Evolutionary conservation across 2,888 invertebrate species (phyloP), one percentile per base, ranked within the genome.

Genomic region (Junonia oenone): DNA sequence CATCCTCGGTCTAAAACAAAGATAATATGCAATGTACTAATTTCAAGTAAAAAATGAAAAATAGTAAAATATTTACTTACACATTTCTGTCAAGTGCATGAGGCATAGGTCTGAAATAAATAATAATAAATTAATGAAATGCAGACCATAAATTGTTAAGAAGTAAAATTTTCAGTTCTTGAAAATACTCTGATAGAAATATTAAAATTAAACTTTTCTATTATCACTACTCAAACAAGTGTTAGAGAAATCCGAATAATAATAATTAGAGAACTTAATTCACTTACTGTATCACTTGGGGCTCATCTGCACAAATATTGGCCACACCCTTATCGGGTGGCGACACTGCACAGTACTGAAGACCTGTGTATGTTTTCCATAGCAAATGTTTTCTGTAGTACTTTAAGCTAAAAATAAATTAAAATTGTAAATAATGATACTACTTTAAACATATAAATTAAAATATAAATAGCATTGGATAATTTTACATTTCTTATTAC

Each of bases 321-420:
- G 85, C 56, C 6, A 84, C 79, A 22, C 84, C 83, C 91, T 88
- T 95, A 91, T 80, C 93, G 2, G 96, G 96, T 63, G 95, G 92
- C n/a, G 95, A 91, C 0, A 97, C 96, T 2, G 96, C 96, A 68
- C 96, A 93, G 71, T 97, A 96, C 72, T 96, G 96, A 38, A 97
- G 89, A 2, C 95, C 92, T 70, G 96, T 95, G 79, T 96, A 96
- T 1, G 96, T 95, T 89, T 94, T 95, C 95, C 97, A 97, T 78
- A 97, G 93, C 45, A 97, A 91, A 85, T 94, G 95, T 86, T 96
- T 96, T 68, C 93, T 90, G 74, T 93, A 93, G 74, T 93, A 93
- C 75, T 93, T 93, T 2, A 93, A 82, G 62, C 94, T 94, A 80
- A 59, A 61, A 55, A 15, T 9, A 19, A 63, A 29, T 45, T 29